phyloP scores from a whole-genome alignment of 2,113 vertebrate species.

The Chaetura pelagica region DNA sequence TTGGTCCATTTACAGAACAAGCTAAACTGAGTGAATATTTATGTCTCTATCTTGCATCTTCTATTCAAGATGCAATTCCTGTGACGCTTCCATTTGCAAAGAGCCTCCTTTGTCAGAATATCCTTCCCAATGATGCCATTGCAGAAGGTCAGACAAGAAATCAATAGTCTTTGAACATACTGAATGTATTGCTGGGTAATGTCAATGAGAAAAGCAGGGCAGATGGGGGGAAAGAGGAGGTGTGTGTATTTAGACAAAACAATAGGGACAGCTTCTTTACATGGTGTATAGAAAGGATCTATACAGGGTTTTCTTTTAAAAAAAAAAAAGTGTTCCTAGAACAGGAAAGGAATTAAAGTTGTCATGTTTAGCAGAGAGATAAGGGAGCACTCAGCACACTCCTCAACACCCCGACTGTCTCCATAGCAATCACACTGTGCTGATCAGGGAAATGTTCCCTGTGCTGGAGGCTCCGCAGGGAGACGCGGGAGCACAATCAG shows the following conservation, averaged over 20 bases:
- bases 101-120: neutral
- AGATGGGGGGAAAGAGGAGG: neutral
- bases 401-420: conserved; percentile 36
- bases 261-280: neutral
- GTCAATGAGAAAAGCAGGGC: conserved; percentile 1
- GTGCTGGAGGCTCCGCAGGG: conserved; percentile 48
- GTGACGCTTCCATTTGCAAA: neutral
- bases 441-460: conserved; percentile 58
- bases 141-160: conserved; percentile 61
- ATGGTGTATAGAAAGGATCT: neutral
- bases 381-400: neutral
- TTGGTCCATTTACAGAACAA: neutral
- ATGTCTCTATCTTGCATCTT: neutral
- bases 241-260: neutral
- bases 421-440: conserved; percentile 70
- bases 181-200: neutral
- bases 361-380: neutral
- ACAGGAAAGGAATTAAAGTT: conserved; percentile 24
- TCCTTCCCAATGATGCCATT: neutral
- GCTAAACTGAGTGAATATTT: neutral
- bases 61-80: neutral
- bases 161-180: conserved; percentile 42
- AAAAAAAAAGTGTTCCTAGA: neutral
- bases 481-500: neutral
- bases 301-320: neutral